Base-by-base conservation (phyloP, 2,113 vertebrate genomes). In the Neopipo cinnamomea region DNA sequence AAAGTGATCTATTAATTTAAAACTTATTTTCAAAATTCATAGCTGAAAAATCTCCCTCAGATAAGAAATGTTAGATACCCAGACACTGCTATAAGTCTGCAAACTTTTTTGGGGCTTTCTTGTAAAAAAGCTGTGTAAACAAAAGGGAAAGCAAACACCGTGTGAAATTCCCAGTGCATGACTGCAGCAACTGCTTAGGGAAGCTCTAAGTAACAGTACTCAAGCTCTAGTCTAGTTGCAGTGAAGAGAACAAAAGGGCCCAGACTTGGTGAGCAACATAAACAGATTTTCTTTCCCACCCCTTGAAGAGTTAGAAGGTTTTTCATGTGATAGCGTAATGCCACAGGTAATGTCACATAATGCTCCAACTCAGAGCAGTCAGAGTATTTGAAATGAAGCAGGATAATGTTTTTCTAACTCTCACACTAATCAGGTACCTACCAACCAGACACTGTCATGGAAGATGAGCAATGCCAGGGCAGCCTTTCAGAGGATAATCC, bases 141-240 rank as follows among this genome's bases (percentile, higher is more conserved):
- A 49, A 49, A 39, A 70, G 46, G 37, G 11, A 39, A 25, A 50
- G 74, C 24, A 72, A 35, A 75, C 50, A 21, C 9, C 41, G 67
- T 1, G 5, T 28, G 58, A 72, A 81, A 81, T 66, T 89, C 59
- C 35, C 25, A 62, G 13, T 0, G 0, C 2, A 0, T 41, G 35
- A n/a, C 2, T 50, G 24, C 41, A 77, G 53, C 33, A 35, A 35
- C 41, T 55, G 52, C 42, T 50, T 28, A 80, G n/a, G 55, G 63
- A 47, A 75, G n/a, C 30, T 70, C 5, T 35, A 50, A 70, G n/a
- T 49, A 75, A 76, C 39, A 47, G 44, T 13, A 46, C 35, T 63
- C 37, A 27, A 58, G 49, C n/a, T 47, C 33, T 7, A 46, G 58
- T 9, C 21, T 55, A 16, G 18, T 41, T 42, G 49, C 18, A 88